Evolutionary conservation across 1,140 invertebrate species (phyloP).

Genomic region (Habropoda laboriosa): DNA sequence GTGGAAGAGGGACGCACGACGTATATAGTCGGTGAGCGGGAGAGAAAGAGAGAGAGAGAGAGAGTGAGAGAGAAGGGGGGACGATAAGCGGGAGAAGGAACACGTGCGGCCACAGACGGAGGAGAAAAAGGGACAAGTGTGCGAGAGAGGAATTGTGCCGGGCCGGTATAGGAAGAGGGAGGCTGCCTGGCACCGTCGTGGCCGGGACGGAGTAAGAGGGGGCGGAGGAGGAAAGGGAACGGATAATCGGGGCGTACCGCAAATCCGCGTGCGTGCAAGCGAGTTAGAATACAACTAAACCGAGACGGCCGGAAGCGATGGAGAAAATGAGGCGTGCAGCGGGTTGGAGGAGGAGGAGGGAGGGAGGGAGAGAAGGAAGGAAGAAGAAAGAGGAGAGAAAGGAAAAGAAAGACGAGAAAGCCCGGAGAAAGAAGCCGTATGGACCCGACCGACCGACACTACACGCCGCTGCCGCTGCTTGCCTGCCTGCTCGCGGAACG

Average conservation of each 20-base stretch:
- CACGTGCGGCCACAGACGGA: background rate
- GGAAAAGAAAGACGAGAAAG: background rate
- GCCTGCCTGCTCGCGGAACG: constrained; percentile 23
- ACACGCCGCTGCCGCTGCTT: constrained; percentile 5
- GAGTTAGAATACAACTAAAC: constrained; percentile 54
- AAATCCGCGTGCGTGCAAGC: constrained; percentile 70
- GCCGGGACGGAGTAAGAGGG: no score
- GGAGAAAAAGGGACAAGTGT: constrained; percentile 28
- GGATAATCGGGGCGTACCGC: constrained; percentile 71
- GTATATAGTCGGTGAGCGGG: background rate
- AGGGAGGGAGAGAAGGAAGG: background rate
- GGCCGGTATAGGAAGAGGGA: constrained; percentile 17
- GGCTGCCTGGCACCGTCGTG: background rate
- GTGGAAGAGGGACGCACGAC: background rate
- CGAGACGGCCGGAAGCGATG: constrained; percentile 50
- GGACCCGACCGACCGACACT: constrained; percentile 32
- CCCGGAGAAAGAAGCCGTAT: constrained; percentile 57
- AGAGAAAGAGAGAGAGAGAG: constrained; percentile 22
- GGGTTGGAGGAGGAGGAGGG: background rate
- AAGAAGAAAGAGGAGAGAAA: background rate
- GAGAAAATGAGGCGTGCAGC: constrained; percentile 34
- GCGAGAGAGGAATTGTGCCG: constrained; percentile 33
- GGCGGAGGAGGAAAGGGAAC: constrained; percentile 33
- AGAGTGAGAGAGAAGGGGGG: background rate
- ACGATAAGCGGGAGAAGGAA: constrained; percentile 21